Conservation (phyloP, 1,140 invertebrate genomes). For the Heliconius eleuchia region DNA sequence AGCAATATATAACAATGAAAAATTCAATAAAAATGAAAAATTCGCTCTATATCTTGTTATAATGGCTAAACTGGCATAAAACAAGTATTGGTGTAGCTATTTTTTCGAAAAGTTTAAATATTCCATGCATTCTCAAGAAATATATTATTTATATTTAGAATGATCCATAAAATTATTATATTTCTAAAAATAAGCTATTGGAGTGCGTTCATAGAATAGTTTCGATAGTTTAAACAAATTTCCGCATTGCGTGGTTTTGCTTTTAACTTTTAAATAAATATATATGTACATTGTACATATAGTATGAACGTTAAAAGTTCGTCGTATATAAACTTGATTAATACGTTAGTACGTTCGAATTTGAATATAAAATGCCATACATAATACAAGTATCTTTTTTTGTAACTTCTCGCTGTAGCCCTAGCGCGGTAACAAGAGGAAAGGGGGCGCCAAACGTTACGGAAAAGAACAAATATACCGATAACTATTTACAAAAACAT, state of each 20-base stretch:
- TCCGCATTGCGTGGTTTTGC: constrained; percentile 5
- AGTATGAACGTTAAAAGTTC: too few relatives aligned
- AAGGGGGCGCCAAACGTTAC: too few relatives aligned
- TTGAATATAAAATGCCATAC: too few relatives aligned
- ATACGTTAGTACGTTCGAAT: too few relatives aligned
- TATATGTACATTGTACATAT: too few relatives aligned
- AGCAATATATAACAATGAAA: neutral
- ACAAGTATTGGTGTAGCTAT: neutral
- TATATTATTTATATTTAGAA: neutral
- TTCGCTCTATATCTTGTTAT: neutral
- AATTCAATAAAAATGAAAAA: constrained; percentile 2
- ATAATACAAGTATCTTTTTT: too few relatives aligned
- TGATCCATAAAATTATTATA: constrained; percentile 8
- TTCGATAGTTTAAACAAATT: constrained; percentile 24
- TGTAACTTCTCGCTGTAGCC: too few relatives aligned
- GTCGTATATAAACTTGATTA: too few relatives aligned
- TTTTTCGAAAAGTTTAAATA: neutral
- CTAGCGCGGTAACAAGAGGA: too few relatives aligned
- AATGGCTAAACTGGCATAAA: neutral
- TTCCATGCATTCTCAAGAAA: neutral
- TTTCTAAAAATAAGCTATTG: constrained; percentile 10
- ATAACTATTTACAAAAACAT: too few relatives aligned
- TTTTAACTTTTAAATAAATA: neutral
- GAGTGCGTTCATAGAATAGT: constrained; percentile 11
- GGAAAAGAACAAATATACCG: too few relatives aligned